Evolutionary conservation across 1,140 invertebrate genomes (phyloP).

Genomic region (Aphaenogaster ashmeadi): DNA sequence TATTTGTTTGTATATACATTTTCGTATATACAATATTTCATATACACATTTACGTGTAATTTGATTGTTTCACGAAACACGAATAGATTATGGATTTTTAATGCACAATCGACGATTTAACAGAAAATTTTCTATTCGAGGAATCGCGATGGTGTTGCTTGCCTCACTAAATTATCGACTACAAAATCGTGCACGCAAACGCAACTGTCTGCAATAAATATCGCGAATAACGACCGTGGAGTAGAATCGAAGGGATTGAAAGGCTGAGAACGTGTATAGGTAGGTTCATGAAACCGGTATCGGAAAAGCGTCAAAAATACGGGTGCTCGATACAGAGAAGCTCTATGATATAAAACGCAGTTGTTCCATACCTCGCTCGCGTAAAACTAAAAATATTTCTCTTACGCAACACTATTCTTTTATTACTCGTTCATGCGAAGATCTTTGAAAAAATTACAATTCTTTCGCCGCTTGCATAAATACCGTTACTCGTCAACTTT

Average conservation of each 20-base stretch:
- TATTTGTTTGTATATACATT: not conserved
- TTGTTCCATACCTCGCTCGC: constrained; percentile 39
- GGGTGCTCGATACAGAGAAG: constrained; percentile 47
- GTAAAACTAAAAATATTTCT: constrained; percentile 54
- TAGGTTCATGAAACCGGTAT: constrained; percentile 31
- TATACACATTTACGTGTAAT: too few relatives aligned
- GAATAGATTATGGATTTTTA: not conserved
- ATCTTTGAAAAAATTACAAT: constrained; percentile 41
- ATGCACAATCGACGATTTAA: constrained; percentile 8
- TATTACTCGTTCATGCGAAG: constrained; percentile 6
- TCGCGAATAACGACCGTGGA: constrained; percentile 28
- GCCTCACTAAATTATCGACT: constrained; percentile 29
- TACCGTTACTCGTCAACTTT: not conserved
- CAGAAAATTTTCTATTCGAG: not conserved
- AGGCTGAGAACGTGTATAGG: constrained; percentile 43
- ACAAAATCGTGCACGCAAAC: constrained; percentile 2
- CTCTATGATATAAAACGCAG: constrained; percentile 55
- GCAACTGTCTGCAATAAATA: constrained; percentile 45
- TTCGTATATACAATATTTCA: not conserved
- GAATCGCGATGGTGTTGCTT: constrained; percentile 9
- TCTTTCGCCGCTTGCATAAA: not conserved
- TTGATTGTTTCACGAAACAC: not conserved
- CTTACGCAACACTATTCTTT: constrained; percentile 25
- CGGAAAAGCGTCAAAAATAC: constrained; percentile 58
- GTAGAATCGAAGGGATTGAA: constrained; percentile 57